phyloP scores from a whole-genome alignment of 2,888 invertebrate species.

The Cancer borealis region DNA sequence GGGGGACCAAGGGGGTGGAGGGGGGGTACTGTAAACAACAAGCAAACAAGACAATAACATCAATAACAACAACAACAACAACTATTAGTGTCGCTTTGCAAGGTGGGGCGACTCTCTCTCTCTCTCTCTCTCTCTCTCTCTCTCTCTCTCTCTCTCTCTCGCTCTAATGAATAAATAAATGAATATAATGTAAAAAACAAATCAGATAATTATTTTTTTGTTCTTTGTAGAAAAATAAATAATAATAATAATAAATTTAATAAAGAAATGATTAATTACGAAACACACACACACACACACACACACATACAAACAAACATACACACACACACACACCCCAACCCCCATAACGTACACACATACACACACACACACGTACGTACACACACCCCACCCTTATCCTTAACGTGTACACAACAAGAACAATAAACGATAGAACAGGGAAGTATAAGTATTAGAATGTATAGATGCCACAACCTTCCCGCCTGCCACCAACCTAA shows the following conservation, averaged over 20 bases:
- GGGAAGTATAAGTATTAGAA: not conserved
- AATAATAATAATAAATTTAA: not conserved
- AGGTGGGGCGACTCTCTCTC: not conserved
- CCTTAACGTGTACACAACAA: not conserved
- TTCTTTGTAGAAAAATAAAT: not conserved
- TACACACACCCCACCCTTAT: not conserved
- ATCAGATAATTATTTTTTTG: not conserved
- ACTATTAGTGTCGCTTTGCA: not conserved
- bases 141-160: no score
- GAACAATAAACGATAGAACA: not conserved
- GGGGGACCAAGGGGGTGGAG: no score
- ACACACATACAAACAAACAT: not conserved
- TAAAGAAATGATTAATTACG: not conserved
- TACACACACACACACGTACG: not conserved
- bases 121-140: no score
- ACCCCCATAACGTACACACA: not conserved
- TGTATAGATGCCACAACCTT: not conserved
- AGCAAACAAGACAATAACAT: slow-evolving; percentile 28
- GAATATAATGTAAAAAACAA: not conserved
- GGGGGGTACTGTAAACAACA: not conserved
- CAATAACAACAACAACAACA: slow-evolving; percentile 26
- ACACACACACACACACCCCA: not conserved
- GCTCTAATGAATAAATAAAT: no score
- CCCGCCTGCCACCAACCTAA: not conserved
- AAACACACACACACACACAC: not conserved